Conservation (phyloP, 1,140 invertebrate species). For the Euwallacea similis region DNA sequence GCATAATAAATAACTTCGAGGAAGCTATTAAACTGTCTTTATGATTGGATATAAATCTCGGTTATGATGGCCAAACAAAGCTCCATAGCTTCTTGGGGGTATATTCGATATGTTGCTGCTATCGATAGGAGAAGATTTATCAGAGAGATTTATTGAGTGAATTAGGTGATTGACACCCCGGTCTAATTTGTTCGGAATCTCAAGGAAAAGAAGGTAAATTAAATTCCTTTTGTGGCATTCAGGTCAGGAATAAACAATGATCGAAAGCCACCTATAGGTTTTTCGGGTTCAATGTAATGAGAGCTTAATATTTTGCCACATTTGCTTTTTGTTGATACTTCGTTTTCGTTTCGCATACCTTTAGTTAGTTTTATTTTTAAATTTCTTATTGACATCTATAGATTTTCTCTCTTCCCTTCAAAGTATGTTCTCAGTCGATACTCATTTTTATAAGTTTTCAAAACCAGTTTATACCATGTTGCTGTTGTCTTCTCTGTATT, state of each 20-base stretch:
- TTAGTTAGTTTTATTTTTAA: too few species aligned
- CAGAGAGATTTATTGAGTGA: conserved; percentile 5
- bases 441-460: too few species aligned
- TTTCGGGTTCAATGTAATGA: background rate
- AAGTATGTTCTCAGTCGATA: too few species aligned
- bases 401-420: too few species aligned
- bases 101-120: conserved; percentile 11
- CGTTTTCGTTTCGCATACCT: too few species aligned
- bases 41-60: conserved; percentile 22
- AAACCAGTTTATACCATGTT: too few species aligned
- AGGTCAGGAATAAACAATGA: background rate
- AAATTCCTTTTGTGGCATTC: conserved; percentile 1
- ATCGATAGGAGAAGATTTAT: conserved; percentile 1
- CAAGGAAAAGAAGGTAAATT: conserved; percentile 1
- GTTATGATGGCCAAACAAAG: conserved; percentile 24
- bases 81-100: conserved; percentile 17
- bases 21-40: conserved; percentile 21
- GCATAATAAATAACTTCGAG: conserved; percentile 7
- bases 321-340: too few species aligned
- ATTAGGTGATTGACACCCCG: conserved; percentile 12
- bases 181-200: conserved; percentile 4
- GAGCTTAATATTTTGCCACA: too few species aligned
- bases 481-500: too few species aligned
- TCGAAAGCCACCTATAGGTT: background rate
- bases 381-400: too few species aligned